Evolutionary conservation across 35 echinoderm and acorn worm genomes (phyloP).

Genomic region (Heliocidaris erythrogramma): DNA sequence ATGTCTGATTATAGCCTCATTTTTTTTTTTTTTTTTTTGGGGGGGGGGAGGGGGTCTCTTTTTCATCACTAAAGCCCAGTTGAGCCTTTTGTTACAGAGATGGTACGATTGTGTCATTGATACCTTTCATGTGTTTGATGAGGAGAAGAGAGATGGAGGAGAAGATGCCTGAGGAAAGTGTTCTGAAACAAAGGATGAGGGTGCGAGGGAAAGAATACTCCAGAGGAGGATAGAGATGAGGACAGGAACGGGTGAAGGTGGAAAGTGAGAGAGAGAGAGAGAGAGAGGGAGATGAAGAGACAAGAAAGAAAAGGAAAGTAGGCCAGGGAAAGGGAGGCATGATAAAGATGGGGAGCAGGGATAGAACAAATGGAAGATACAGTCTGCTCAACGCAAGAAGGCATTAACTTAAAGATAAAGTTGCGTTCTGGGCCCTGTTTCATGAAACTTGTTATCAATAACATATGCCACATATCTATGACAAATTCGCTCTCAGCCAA

Average conservation of each 20-base stretch:
- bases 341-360: too few relatives aligned
- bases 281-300: neutral
- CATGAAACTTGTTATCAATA: too few relatives aligned
- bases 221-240: neutral
- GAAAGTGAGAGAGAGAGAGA: neutral
- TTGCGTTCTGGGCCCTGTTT: too few relatives aligned
- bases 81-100: constrained; percentile 13
- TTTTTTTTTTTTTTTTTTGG: neutral
- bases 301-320: too few relatives aligned
- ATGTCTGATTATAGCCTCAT: neutral
- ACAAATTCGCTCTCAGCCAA: too few relatives aligned
- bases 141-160: neutral
- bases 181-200: neutral
- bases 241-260: neutral
- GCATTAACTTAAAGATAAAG: too few relatives aligned
- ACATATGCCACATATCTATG: too few relatives aligned
- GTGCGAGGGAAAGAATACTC: neutral
- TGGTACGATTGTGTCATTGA: neutral
- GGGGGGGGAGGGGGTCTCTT: too few relatives aligned
- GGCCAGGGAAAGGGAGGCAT: too few relatives aligned
- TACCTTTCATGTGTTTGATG: neutral
- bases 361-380: too few relatives aligned
- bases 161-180: neutral
- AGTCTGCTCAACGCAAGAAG: too few relatives aligned
- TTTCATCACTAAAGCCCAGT: neutral